Evolutionary conservation across 2,797 vertebrate genomes (phyloP).

Genomic region (Oryzias dopingdopingensis): DNA sequence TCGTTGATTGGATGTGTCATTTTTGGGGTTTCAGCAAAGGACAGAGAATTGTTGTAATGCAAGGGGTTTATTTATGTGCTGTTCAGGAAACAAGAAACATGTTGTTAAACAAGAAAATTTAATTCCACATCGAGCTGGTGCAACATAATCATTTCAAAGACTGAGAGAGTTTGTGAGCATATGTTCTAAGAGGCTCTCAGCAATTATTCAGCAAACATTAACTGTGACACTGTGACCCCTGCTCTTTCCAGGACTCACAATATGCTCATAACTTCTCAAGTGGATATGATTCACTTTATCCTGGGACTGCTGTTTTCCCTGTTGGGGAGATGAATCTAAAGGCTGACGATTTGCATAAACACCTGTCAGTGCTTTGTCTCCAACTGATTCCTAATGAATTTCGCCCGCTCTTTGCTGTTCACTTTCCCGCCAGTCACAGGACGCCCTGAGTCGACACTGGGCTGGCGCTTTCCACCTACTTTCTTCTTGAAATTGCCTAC

Average conservation of each 20-base stretch:
- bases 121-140: too few species aligned
- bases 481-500: slow-evolving; percentile 33
- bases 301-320: slow-evolving; percentile 61
- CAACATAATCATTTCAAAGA: too few species aligned
- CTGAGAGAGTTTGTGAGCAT: too few species aligned
- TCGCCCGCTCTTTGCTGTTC: slow-evolving; percentile 55
- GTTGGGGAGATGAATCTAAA: slow-evolving; percentile 69
- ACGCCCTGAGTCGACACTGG: slow-evolving; percentile 35
- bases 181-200: slow-evolving; percentile 3
- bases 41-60: too few species aligned
- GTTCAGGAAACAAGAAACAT: too few species aligned
- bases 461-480: slow-evolving; percentile 27
- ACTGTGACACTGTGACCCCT: slow-evolving; percentile 17
- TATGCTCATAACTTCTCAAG: slow-evolving; percentile 50
- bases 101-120: too few species aligned
- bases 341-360: slow-evolving; percentile 74
- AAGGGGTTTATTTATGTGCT: too few species aligned
- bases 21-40: too few species aligned
- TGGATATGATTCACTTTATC: slow-evolving; percentile 64
- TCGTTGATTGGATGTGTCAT: too few species aligned
- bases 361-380: slow-evolving; percentile 77
- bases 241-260: slow-evolving; percentile 26
- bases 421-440: slow-evolving; percentile 42
- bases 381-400: slow-evolving; percentile 73
- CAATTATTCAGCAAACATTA: slow-evolving; percentile 28